phyloP scores from a whole-genome alignment of 2,797 vertebrate species.

The Leptatherina wallacei region DNA sequence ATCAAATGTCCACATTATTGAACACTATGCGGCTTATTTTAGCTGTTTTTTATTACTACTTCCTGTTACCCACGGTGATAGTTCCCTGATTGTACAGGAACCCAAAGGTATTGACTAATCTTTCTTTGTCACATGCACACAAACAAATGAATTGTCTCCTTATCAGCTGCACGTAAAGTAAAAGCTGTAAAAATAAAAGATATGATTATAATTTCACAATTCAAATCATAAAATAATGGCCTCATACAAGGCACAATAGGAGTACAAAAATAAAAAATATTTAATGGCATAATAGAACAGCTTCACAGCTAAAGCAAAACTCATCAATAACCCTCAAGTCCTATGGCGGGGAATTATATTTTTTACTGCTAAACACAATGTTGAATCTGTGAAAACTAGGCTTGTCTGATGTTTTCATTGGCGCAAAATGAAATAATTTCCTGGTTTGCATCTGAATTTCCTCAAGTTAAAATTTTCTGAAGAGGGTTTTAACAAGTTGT shows the following conservation, averaged over 20 bases:
- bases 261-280: not conserved
- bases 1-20: not conserved
- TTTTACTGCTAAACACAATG: not conserved
- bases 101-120: not conserved
- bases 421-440: too few species aligned
- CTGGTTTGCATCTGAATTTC: not conserved
- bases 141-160: not conserved
- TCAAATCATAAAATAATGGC: not conserved
- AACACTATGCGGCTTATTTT: conserved; percentile 8
- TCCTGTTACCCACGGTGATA: not conserved
- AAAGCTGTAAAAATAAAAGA: conserved; percentile 7
- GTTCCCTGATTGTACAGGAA: not conserved
- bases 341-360: not conserved
- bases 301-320: conserved; percentile 3
- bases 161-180: conserved; percentile 2
- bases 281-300: conserved; percentile 19
- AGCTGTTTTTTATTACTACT: not conserved
- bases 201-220: conserved; percentile 7
- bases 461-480: not conserved
- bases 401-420: too few species aligned
- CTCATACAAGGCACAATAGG: not conserved
- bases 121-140: not conserved
- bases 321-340: not conserved
- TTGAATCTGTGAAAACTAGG: not conserved
- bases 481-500: not conserved